Evolutionary conservation across 2,113 vertebrate species (phyloP), one percentile per base, ranked within the genome.

Genomic region (Uropsilus gracilis): DNA sequence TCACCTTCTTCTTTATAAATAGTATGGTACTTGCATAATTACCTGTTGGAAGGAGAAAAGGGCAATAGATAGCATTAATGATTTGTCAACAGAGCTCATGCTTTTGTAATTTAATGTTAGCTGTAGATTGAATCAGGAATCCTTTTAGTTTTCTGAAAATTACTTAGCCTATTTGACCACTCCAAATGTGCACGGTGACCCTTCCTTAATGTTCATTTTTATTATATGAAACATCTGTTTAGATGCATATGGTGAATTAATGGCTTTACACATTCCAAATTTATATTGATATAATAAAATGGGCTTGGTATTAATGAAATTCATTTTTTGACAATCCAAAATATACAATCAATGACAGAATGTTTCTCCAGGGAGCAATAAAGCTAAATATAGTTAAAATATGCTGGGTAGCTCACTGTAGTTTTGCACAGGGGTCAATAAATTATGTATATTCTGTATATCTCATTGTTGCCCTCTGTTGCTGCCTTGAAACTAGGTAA

Each of bases 401-500:
- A 68, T 90, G 72, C 57, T 78, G 32, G 64, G 93, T 1, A 61
- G 66, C 44, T 84, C 91, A 69, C 80, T 2, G 5, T 90, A 53
- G 91, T 46, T 95, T 94, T 96, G 46, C 95, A 85, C 14, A 85
- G 69, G 34, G 20, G 69, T 94, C 84, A 94, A 83, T 89, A 95
- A 97, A 90, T 93, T 96, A 92, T 76, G 48, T 84, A 68, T 66
- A 93, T 92, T 75, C 64, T 32, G 81, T 71, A 94, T 4, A 94
- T 61, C 42, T 22, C 96, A 92, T 78, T 83, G 24, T 71, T 96
- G 91, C 48, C 37, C 24, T 90, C 86, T 71, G 87, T 50, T 95
- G 69, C 34, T 95, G 69, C 85, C 72, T 91, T 97, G 96, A 32
- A 86, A 96, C 86, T 57, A 93, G 59, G 55, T 96, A 96, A 97